Evolutionary conservation across 2,113 vertebrate genomes (phyloP).

Genomic region (Parus major): DNA sequence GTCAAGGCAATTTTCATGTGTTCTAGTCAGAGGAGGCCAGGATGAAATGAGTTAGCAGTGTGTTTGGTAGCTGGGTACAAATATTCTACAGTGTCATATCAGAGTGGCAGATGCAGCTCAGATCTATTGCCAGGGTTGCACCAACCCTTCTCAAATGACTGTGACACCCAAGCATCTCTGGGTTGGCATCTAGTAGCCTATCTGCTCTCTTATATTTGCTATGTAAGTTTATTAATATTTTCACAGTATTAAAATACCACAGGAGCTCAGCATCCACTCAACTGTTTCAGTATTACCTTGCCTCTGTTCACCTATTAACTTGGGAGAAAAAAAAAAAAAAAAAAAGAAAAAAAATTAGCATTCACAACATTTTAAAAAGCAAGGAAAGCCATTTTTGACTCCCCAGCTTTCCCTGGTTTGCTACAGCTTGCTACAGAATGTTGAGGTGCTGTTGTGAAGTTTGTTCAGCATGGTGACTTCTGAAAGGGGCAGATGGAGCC

Average conservation of each 20-base stretch:
- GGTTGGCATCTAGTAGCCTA: not conserved
- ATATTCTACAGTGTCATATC: not conserved
- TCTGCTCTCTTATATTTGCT: not conserved
- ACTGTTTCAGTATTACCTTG: not conserved
- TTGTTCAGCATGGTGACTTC: not conserved
- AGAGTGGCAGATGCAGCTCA: not conserved
- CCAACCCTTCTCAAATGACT: not conserved
- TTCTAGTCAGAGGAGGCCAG: not conserved
- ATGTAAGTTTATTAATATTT: not conserved
- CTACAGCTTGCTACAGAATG: not conserved
- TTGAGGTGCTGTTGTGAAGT: not conserved
- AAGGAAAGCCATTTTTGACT: not conserved
- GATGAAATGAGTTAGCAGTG: not conserved
- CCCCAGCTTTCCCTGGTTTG: not conserved
- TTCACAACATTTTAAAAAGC: not conserved
- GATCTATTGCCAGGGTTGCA: not conserved
- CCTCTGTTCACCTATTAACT: not conserved
- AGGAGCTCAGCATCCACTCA: not conserved
- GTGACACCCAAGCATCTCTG: not conserved
- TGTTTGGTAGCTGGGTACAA: not conserved
- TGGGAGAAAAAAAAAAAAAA: fast-evolving
- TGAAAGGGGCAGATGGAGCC: not conserved
- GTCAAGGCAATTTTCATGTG: not conserved
- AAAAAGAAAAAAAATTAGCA: no score
- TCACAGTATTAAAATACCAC: not conserved